Base-by-base conservation (phyloP, 1,140 invertebrate genomes). In the Ptiloglossa arizonensis region DNA sequence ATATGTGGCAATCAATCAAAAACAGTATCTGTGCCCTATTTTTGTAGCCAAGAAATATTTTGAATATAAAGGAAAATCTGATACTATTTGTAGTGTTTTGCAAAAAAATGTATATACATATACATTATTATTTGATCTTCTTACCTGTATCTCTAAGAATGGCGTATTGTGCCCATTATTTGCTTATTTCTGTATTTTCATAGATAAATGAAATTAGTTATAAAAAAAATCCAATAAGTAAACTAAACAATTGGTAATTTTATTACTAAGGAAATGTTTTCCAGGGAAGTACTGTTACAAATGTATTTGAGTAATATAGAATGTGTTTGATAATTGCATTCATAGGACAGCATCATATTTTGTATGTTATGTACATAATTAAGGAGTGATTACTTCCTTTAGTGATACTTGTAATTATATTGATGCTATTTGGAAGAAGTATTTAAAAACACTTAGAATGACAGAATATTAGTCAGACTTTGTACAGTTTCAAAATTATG, bases 21-120 rank as follows among this genome's bases (percentile, higher is more conserved):
- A 83, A 56, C 44, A 46, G 41, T 60, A 46, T 41, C 41, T 66
- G 52, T 70, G 77, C 56, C 52, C 70, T 84, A 84, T 84, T 84
- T 84, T 84, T 84, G 60, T 84, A 84, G 71, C 15, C 38, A 60
- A 83, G 79, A 83, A 41, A 66, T 84, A 84, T 84, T 84, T 83
- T 84, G 77, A 83, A 83, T 83, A 84, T 59, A 56, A 84, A 32
- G 13, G 80, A 80, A 67, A 75, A 83, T 83, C 71, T 62, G 59
- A 59, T 67, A 62, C 68, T 67, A 27, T 82, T 52, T 68, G 24
- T 69, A 78, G 50, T 41, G 48, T 83, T 57, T 70, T 63, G 60
- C 70, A 46, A 27, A 75, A 70, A 60, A 48, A 60, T 9, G n/a
- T 60, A 13, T 70, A n/a, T 69, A 32, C 27, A 27, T 57, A 44